Percentiles rank a stretch among this genome's conserved stretches.
These are phyloP conservation scores for Drosophila sordidula DNA, from an alignment of 2,888 invertebrate genomes.

Conservation along the genomic window DNA sequence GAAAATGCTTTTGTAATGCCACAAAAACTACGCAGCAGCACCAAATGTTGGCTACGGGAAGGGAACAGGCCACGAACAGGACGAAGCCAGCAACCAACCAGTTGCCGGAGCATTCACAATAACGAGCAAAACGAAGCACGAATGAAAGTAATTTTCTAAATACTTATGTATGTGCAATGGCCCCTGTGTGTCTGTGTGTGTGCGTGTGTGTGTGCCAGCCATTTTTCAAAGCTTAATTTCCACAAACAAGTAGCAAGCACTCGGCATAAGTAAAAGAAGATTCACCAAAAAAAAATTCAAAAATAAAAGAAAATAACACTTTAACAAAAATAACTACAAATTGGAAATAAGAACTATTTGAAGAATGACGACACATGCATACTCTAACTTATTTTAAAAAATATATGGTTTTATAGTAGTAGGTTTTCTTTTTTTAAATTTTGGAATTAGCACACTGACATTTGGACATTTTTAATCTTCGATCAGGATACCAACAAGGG, in stretches of 20 bases:
- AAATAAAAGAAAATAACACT: slow-evolving; percentile 22
- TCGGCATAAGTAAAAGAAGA: slow-evolving; percentile 35
- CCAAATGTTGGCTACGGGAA: background rate
- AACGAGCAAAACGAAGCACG: slow-evolving; percentile 74
- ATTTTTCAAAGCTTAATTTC: slow-evolving; percentile 80
- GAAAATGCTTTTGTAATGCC: slow-evolving; percentile 75
- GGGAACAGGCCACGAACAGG: background rate
- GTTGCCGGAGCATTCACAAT: slow-evolving; percentile 56
- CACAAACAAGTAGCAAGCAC: slow-evolving; percentile 55
- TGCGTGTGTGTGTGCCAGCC: slow-evolving; percentile 38
- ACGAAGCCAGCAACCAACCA: slow-evolving; percentile 23
- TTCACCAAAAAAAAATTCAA: slow-evolving; percentile 27
- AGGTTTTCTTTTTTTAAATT: no score
- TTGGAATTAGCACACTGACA: no score
- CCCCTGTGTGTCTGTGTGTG: slow-evolving; percentile 12
- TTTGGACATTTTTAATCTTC: no score
- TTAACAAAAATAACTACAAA: slow-evolving; percentile 13
- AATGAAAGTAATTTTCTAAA: slow-evolving; percentile 81
- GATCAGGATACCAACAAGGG: no score
- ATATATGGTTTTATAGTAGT: background rate
- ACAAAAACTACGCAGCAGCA: slow-evolving; percentile 59
- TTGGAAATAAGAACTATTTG: background rate
- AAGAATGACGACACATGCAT: background rate
- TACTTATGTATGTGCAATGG: slow-evolving; percentile 56
- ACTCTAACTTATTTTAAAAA: background rate